These are phyloP conservation scores for Orchesellides sinensis DNA, from an alignment of 2,888 invertebrate species.

Conservation along the genomic window DNA sequence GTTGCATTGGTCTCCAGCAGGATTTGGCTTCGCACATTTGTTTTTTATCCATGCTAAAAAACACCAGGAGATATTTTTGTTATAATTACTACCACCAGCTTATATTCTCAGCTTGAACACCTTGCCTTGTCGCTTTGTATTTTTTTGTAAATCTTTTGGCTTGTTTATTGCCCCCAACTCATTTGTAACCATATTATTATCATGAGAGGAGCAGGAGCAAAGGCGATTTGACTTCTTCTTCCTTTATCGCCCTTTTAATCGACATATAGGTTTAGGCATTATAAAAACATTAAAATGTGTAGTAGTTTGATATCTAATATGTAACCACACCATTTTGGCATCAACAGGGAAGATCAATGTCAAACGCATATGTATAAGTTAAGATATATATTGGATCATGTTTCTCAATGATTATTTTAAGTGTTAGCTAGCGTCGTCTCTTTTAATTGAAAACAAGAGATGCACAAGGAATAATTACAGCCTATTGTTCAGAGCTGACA, in stretches of 20 bases:
- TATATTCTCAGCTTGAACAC: conserved; percentile 7
- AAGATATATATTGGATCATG: not conserved
- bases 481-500: not conserved
- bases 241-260: too few relatives aligned
- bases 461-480: not conserved
- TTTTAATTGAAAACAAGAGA: not conserved
- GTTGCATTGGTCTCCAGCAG: too few relatives aligned
- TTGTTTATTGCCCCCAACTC: not conserved
- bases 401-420: not conserved
- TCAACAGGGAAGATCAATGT: not conserved
- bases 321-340: not conserved
- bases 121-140: conserved; percentile 9
- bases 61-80: too few relatives aligned
- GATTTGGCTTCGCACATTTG: too few relatives aligned
- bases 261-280: too few relatives aligned
- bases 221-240: not conserved
- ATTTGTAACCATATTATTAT: not conserved
- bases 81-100: not conserved
- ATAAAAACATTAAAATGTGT: not conserved
- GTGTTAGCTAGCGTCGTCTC: not conserved
- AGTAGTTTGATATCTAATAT: not conserved
- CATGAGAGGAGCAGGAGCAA: not conserved
- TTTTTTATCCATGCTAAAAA: too few relatives aligned
- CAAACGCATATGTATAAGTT: not conserved
- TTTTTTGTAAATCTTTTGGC: not conserved